phyloP scores from a whole-genome alignment of 2,797 vertebrate species.

The Bradypodion pumilum region DNA sequence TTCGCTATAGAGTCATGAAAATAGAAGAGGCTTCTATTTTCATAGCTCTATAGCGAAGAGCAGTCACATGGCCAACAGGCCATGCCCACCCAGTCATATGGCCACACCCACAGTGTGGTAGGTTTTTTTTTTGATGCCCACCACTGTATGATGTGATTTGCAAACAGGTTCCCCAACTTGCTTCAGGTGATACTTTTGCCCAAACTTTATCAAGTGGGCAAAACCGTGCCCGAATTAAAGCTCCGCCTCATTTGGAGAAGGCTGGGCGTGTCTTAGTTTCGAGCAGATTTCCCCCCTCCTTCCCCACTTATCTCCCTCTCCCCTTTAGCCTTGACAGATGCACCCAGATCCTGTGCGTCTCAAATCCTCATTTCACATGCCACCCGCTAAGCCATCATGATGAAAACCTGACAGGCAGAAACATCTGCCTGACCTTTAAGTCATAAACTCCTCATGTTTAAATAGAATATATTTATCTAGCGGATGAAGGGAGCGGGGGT shows the following conservation, averaged over 20 bases:
- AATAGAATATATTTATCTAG: conserved; percentile 29
- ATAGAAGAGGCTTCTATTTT: too few relatives aligned
- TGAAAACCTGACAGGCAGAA: conserved; percentile 24
- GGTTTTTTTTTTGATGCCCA: too few relatives aligned
- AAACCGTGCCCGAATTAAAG: background rate
- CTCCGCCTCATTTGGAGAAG: background rate
- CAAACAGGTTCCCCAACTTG: background rate
- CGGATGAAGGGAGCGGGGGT: background rate
- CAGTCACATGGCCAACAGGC: too few relatives aligned
- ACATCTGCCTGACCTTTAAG: conserved; percentile 32
- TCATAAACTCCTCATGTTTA: conserved; percentile 32
- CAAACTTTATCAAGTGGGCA: too few relatives aligned
- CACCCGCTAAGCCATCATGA: conserved; percentile 17
- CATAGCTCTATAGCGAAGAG: too few relatives aligned
- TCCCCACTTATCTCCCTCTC: background rate
- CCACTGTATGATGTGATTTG: too few relatives aligned
- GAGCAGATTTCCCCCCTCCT: background rate
- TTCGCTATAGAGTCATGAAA: too few relatives aligned
- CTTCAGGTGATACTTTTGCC: too few relatives aligned
- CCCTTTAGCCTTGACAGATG: background rate
- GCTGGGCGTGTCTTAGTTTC: background rate
- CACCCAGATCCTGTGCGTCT: background rate
- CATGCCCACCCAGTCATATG: too few relatives aligned
- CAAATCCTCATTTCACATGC: conserved; percentile 11
- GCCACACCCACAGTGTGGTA: too few relatives aligned